Conservation (phyloP, 1,140 invertebrate species). For the Battus philenor region DNA sequence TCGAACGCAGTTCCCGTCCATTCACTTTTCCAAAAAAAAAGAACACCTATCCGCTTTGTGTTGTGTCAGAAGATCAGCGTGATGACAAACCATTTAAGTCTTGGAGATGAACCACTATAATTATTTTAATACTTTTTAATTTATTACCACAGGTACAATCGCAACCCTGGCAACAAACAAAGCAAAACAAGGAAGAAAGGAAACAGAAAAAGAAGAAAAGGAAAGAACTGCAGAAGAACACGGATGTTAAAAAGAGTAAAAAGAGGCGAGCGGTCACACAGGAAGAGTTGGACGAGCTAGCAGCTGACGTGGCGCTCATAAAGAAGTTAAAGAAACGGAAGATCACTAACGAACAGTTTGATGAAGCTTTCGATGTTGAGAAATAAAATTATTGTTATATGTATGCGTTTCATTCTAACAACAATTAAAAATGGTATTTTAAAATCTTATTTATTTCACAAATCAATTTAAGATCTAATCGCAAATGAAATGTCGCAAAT, state of each 20-base stretch:
- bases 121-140: no score
- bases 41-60: no score
- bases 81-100: no score
- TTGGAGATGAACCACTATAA: no score
- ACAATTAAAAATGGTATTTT: background rate
- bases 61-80: no score
- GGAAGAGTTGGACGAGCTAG: slow-evolving; percentile 90
- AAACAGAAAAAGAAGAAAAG: slow-evolving; percentile 78
- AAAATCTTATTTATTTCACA: background rate
- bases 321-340: slow-evolving; percentile 95
- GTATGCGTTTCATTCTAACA: no score
- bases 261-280: slow-evolving; percentile 78
- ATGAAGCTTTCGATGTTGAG: slow-evolving; percentile 75
- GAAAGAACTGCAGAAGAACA: slow-evolving; percentile 68
- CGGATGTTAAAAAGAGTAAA: slow-evolving; percentile 69
- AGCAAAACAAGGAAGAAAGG: slow-evolving; percentile 84
- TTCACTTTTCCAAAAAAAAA: no score
- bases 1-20: no score
- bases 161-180: slow-evolving; percentile 88
- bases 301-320: slow-evolving; percentile 87
- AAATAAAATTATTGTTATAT: no score
- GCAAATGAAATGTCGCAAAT: no score
- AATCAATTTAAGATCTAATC: no score
- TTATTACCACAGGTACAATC: slow-evolving; percentile 79
- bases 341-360: slow-evolving; percentile 79